Base-by-base conservation (phyloP, 1,140 invertebrate genomes). In the Magallana angulata region DNA sequence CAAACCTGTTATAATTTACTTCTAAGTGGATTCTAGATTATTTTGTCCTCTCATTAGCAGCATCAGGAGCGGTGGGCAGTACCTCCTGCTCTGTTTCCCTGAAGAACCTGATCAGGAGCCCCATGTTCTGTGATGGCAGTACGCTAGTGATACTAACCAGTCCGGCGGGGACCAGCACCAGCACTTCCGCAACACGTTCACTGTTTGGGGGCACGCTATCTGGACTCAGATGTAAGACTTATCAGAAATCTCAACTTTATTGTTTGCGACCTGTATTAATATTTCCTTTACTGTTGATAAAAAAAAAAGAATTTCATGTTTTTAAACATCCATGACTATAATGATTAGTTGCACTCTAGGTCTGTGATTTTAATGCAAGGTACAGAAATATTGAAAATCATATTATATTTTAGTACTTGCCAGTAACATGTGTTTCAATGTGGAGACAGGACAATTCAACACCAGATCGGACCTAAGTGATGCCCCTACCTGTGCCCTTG, bases 101-200 rank as follows among this genome's bases (percentile, higher is more conserved):
- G 88, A 94, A 94, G 84, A 92, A 89, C 12, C 85, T 95, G 87
- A 62, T 93, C 0, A 92, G 91, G 36, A 92, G 93, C n/a, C 94
- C 94, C 6, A 83, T 94, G 3, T 94, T 92, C 85, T 93, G 92
- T 87, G 94, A 94, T 91, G 94, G 94, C 7, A 94, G 84, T 82
- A 92, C 90, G 59, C 59, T 95, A 1, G 92, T 94, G 1, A 62
- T 94, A 64, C 90, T 95, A 48, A 92, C 91, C 1, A 86, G 92
- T 7, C 85, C 91, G 18, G 90, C 92, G 58, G 92, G 93, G 24
- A 89, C 87, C n/a, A 86, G 87, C 8, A 88, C 85, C 30, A 90
- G 87, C 30, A 93, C 89, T 36, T 82, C 88, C 58, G 87, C 93
- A 9, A 90, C 92, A 1, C 80, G 94, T 0, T 94, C 93, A 1